Evolutionary conservation across 1,140 invertebrate species (phyloP), one percentile per base, ranked within the genome.

Genomic region (Phymastichus coffea): DNA sequence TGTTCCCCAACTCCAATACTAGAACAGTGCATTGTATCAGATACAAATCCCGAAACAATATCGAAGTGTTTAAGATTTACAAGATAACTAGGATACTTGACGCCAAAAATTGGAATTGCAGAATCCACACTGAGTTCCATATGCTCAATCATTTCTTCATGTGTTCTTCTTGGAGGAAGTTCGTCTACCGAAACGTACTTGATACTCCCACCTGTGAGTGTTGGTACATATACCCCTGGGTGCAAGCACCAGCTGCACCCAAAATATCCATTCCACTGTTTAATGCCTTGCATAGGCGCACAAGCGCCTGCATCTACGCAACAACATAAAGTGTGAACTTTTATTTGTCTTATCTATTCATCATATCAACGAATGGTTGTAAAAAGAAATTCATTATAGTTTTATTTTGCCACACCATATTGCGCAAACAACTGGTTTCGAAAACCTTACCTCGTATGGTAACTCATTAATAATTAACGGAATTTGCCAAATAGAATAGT

Each of bases 321-420:
- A 37, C 57, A 63, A 44, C 49, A 61, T n/a, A 62, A 20, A 1
- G 38, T 22, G 56, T 43, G 63, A 2, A 67, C 23, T 61, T 63
- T 49, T 14, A 67, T 14, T 30, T 53, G 4, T 54, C 23, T 15
- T 61, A 33, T 10, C 33, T n/a, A 41, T 67, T 65, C 61, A 67
- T 65, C 10, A 41, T 22, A 4, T 63, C 19, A 10, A 65, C 41
- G 41, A 67, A 67, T 14, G 60, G 63, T 33, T 49, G 44, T 19
- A 67, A 56, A 57, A 64, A 66, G n/a, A 47, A 19, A 19, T 59
- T 54, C 59, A 66, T 61, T 64, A 26, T 33, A 58, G 57, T 52
- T 66, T 61, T n/a, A 40, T 19, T 28, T 54, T 25, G 6, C 61
- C 57, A 30, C 60, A 63, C 57, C 64, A 66, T 33, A 66, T 43